Conservation (phyloP, 1,140 invertebrate species). For the Varroa destructor region DNA sequence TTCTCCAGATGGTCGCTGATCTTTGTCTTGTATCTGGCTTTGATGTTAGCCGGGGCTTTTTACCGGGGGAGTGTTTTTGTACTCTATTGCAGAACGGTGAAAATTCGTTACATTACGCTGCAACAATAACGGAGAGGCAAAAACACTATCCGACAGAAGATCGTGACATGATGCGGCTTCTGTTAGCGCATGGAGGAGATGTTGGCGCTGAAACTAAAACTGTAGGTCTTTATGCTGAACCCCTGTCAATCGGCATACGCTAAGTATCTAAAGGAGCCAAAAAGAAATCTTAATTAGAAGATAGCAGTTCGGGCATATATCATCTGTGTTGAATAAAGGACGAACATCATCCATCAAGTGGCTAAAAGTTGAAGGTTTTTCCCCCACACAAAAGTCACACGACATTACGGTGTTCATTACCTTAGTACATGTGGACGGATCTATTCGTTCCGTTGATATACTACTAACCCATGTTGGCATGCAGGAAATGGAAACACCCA, state of each 20-base stretch:
- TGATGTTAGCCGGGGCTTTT: constrained; percentile 28
- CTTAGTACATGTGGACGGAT: too few relatives aligned
- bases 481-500: constrained; percentile 74
- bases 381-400: too few relatives aligned
- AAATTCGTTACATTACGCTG: constrained; percentile 70
- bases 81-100: constrained; percentile 59
- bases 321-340: too few relatives aligned
- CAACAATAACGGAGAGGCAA: constrained; percentile 41
- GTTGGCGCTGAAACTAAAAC: constrained; percentile 63
- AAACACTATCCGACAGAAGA: constrained; percentile 59
- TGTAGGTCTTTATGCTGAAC: constrained; percentile 39
- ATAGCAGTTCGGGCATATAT: too few relatives aligned
- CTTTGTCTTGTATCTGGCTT: too few relatives aligned
- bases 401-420: too few relatives aligned
- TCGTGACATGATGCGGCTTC: constrained; percentile 67
- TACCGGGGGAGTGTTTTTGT: constrained; percentile 28
- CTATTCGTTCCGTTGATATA: background rate
- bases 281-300: too few relatives aligned
- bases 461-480: background rate
- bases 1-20: background rate
- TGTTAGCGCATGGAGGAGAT: constrained; percentile 78
- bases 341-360: too few relatives aligned
- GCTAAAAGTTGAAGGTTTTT: too few relatives aligned
- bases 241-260: background rate
- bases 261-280: constrained; percentile 3